Conservation (phyloP, 92 coral and sea anemone genomes). For the Desmophyllum pertusum region DNA sequence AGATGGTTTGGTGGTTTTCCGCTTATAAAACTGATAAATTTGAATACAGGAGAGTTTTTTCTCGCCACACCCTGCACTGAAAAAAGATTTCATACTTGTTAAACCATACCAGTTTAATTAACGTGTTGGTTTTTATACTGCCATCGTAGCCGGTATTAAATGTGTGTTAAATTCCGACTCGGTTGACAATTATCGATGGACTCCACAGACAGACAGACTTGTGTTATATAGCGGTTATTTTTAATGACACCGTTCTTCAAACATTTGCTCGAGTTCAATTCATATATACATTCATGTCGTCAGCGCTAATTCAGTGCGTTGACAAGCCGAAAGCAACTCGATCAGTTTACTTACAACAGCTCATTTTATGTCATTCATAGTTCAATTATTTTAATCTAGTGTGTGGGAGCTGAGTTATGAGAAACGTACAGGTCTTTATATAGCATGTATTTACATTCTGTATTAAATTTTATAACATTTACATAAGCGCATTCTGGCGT, state of each 20-base stretch:
- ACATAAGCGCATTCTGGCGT: conserved; percentile 23
- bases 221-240: conserved; percentile 9
- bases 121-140: neutral
- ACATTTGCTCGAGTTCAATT: conserved; percentile 19
- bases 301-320: neutral
- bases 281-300: conserved; percentile 3
- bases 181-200: neutral
- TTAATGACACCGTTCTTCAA: conserved; percentile 28
- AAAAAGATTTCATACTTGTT: neutral
- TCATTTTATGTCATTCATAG: neutral
- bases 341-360: conserved; percentile 1
- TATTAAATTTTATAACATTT: neutral
- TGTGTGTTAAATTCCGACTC: neutral
- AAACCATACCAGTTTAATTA: neutral
- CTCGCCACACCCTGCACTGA: neutral
- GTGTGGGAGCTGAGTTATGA: neutral
- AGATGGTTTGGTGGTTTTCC: conserved; percentile 8
- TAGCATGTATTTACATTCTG: neutral
- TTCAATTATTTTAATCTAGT: neutral
- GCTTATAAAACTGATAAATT: neutral
- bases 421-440: neutral
- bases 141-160: neutral
- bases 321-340: neutral
- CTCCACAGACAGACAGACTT: neutral
- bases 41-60: neutral